These are phyloP conservation scores for Trachelus tabidus DNA, from an alignment of 2,888 invertebrate genomes.

Conservation along the genomic window DNA sequence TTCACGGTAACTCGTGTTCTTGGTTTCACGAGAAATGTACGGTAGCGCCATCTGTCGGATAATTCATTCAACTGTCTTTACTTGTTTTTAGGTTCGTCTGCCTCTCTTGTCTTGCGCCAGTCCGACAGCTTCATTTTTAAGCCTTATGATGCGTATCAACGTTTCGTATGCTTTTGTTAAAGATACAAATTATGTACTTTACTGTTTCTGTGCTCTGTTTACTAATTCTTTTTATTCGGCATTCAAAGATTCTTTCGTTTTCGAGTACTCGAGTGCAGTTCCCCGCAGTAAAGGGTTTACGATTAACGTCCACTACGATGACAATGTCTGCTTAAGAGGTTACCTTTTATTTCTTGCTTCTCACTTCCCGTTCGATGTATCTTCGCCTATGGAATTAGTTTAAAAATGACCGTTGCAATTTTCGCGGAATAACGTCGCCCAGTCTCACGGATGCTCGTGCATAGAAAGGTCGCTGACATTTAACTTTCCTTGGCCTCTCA, in stretches of 20 bases:
- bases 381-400: background rate
- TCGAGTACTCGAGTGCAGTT: too few species aligned
- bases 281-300: background rate
- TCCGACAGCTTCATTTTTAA: background rate
- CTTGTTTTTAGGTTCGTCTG: background rate
- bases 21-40: slow-evolving; percentile 1
- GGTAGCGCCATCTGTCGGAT: slow-evolving; percentile 24
- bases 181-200: too few species aligned
- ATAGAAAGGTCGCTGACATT: background rate
- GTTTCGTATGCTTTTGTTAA: background rate
- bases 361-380: background rate
- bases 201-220: background rate
- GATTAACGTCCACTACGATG: background rate
- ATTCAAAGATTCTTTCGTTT: too few species aligned
- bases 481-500: background rate
- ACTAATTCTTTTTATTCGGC: too few species aligned
- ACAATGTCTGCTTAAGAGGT: background rate
- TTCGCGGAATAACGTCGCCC: background rate
- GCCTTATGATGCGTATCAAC: background rate
- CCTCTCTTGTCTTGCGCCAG: background rate
- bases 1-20: background rate
- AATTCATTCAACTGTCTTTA: slow-evolving; percentile 15
- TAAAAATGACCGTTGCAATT: background rate
- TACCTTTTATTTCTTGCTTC: background rate
- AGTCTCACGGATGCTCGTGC: background rate